Base-by-base conservation (phyloP, 2,888 invertebrate genomes). In the Lepidocyrtoides sp. region DNA sequence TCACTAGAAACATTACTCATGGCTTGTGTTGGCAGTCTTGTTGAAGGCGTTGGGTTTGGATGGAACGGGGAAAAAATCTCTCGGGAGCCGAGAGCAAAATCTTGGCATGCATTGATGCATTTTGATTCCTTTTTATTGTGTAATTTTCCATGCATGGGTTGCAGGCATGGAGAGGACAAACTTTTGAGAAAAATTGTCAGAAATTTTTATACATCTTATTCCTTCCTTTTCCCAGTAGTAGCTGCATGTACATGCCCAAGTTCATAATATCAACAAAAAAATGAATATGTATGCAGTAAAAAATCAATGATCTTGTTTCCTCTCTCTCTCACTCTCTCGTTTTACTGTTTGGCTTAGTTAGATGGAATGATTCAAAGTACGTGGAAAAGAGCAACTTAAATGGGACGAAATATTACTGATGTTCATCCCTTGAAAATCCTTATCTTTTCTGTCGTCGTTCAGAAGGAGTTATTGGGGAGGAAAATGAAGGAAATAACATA, bases 51-150 rank as follows among this genome's bases (percentile, higher is more conserved):
- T 7, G 36, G 36, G 7, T n/a, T 10, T 75, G 14, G 48, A 23
- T 48, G 4, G 75, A 8, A 26, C 23, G 14, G 75, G 75, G 48
- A 75, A 48, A 14, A 75, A 48, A 17, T 23, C 75, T 14, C 26
- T 48, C 26, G 26, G 48, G 75, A 75, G 36, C 29, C 41, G 4
- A 75, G 17, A 48, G 26, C 26, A n/a, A 48, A 75, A 75, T 75
- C 75, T 75, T 75, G 75, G 75, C 75, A 57, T 63, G 82, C 60
- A 82, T 41, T 23, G 23, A 44, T 82, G 82, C 60, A 63, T 23
- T 82, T 82, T 82, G 57, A 57, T 82, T 54, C 17, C 36, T 7
- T 32, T 36, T 44, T n/a, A 41, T 60, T 44, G n/a, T 57, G 23
- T 75, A 48, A 79, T 32, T 60, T 82, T 41, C 23, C 23, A 54